These are phyloP conservation scores for Drepana falcataria DNA, from an alignment of 2,888 invertebrate genomes.

Conservation along the genomic window DNA sequence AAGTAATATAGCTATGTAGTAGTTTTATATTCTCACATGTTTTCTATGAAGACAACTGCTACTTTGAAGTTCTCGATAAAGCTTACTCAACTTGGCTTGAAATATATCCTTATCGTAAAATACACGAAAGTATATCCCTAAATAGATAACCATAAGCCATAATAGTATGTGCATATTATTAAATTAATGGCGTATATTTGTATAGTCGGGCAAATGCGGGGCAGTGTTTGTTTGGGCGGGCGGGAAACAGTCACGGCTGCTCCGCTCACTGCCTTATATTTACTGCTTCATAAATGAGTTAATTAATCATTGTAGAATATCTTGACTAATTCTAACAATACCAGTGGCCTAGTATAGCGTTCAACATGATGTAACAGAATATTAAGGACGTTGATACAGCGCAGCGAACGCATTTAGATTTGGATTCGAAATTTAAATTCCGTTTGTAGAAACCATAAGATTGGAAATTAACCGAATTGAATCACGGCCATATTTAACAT, in stretches of 20 bases:
- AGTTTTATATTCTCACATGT: no score
- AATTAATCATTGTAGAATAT: slow-evolving; percentile 58
- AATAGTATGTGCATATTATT: neutral
- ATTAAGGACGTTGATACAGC: neutral
- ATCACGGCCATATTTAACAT: no score
- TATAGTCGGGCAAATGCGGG: slow-evolving; percentile 4
- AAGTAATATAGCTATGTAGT: no score
- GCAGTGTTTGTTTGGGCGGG: slow-evolving; percentile 30
- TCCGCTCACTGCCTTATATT: slow-evolving; percentile 32
- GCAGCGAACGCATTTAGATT: neutral
- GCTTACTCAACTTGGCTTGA: slow-evolving; percentile 14
- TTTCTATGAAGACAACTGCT: no score
- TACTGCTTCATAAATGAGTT: slow-evolving; percentile 49
- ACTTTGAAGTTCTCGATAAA: no score
- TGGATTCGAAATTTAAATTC: neutral
- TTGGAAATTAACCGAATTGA: no score
- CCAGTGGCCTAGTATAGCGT: neutral
- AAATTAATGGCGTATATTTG: slow-evolving; percentile 12
- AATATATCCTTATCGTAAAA: neutral
- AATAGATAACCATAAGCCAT: neutral
- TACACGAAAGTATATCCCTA: no score
- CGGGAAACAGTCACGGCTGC: slow-evolving; percentile 18
- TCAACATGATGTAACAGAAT: neutral
- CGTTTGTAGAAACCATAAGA: no score
- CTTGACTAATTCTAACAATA: slow-evolving; percentile 26